Base-by-base conservation (phyloP, 1,140 invertebrate genomes). In the Caerostris extrusa region DNA sequence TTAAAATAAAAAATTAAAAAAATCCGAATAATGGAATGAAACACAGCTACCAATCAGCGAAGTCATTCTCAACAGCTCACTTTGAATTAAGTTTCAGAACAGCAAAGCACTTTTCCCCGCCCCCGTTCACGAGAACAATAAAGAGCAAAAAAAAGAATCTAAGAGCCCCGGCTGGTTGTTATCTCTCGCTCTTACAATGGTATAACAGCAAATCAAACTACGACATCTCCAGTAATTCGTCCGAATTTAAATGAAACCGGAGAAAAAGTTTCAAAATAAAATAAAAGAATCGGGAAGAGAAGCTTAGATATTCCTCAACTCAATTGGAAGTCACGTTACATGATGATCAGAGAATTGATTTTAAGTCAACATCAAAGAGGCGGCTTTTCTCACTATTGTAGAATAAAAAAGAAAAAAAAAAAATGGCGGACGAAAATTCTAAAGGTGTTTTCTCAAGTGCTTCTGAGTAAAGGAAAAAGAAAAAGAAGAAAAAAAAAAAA, bases 301-400 rank as follows among this genome's bases (percentile, higher is more conserved):
- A 57, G 12, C 57, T 58, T 57, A 34, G n/a, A 5, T 10, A 17
- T 55, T 55, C 56, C 82, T 17, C 82, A 8, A 34, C 19, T 71
- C 69, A 10, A 71, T 71, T 71, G 69, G 69, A 71, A 71, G 69
- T 71, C 82, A 19, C 57, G 82, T 85, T 85, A 85, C 82, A 85
- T 57, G 82, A 60, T 19, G 86, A 88, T 88, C 86, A 88, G 34
- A 50, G 86, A 88, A 88, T 88, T 88, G 86, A 88, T 88, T 88
- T 88, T 64, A 57, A 88, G 19, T 88, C 60, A 50, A 88, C 86
- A 88, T 88, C 86, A 64, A 88, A 88, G 56, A 88, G 86, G 86
- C 60, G 86, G 86, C 34, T 14, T 64, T 88, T 88, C 7, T 17
- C 53, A 12, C 34, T 50, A 10, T 8, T 17, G 58, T 53, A 7